Conservation (phyloP, 2,888 invertebrate species). For the Podotricha telesiphe region DNA sequence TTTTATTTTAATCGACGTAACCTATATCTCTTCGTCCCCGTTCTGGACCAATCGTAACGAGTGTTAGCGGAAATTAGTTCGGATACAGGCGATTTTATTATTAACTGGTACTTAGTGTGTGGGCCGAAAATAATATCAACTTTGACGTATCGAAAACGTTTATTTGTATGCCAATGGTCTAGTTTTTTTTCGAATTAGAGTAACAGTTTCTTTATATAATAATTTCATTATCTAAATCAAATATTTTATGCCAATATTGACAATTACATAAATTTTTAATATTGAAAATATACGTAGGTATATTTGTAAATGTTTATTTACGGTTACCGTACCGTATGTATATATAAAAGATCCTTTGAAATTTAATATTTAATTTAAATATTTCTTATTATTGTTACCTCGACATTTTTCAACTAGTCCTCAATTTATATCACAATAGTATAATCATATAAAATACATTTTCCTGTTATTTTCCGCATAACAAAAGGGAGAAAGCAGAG, state of each 20-base stretch:
- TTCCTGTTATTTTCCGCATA: too few relatives aligned
- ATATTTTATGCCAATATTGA: not conserved
- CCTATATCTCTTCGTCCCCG: constrained; percentile 65
- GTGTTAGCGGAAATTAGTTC: constrained; percentile 68
- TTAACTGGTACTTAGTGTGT: constrained; percentile 56
- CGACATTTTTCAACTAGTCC: too few relatives aligned
- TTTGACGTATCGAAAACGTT: constrained; percentile 46
- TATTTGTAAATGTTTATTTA: too few relatives aligned
- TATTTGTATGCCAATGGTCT: constrained; percentile 50
- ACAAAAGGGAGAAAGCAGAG: too few relatives aligned
- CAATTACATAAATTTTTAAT: not conserved
- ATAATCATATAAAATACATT: too few relatives aligned
- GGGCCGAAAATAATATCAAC: constrained; percentile 59
- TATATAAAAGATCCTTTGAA: too few relatives aligned
- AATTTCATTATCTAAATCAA: not conserved
- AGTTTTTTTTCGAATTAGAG: constrained; percentile 26
- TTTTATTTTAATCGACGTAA: constrained; percentile 62
- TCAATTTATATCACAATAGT: too few relatives aligned
- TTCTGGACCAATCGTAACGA: constrained; percentile 61
- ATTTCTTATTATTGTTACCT: too few relatives aligned
- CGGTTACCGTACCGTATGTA: too few relatives aligned
- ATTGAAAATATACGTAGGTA: too few relatives aligned
- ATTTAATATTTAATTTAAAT: too few relatives aligned
- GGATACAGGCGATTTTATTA: constrained; percentile 63
- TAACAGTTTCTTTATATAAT: not conserved